Base-by-base conservation (phyloP, 2,797 vertebrate genomes). In the Leptodactylus fallax region DNA sequence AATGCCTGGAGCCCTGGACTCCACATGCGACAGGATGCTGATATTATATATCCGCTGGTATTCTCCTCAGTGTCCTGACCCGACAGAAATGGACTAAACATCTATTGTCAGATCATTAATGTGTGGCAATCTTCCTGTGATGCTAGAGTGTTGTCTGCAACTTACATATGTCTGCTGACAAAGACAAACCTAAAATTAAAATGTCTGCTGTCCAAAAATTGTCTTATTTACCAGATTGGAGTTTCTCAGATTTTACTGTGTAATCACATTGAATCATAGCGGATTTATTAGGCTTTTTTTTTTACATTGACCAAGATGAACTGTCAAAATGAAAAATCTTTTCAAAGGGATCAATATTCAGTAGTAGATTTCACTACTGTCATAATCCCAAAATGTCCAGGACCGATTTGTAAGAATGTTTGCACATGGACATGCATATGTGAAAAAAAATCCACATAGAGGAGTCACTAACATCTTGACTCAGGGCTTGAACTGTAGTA, bases 1-100 rank as follows among this genome's bases (percentile, higher is more conserved):
- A 14, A 27, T 49, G 25, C 58, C 84, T 51, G 58, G 12, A 79
- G 61, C 27, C 65, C 27, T 51, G 21, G 36, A 25, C 56, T 78
- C 16, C 58, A 9, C 49, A 56, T 60, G 27, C 23, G 76, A 83
- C 65, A 85, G 83, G 79, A 86, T 83, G 79, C 71, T 79, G 58
- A 86, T 71, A 61, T 45, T 21, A 19, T 78, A 27, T 51, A 60
- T 61, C 55, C 21, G n/a, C 17, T 25, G 23, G 7, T 76, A 61
- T 76, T 25, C 36, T 45, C 65, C 17, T 83, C 63, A 72, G 23
- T 21, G 49, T n/a, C n/a, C 81, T 71, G 49, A 67, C 21, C 61
- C 36, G 5, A 21, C 49, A 58, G 16, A n/a, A n/a, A 12, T 71
- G 25, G 19, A 45, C 11, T 51, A 76, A 60, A 10, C 56, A 85